These are phyloP conservation scores for Chloroceryle amazona DNA, from an alignment of 2,797 vertebrate genomes.

Conservation along the genomic window DNA sequence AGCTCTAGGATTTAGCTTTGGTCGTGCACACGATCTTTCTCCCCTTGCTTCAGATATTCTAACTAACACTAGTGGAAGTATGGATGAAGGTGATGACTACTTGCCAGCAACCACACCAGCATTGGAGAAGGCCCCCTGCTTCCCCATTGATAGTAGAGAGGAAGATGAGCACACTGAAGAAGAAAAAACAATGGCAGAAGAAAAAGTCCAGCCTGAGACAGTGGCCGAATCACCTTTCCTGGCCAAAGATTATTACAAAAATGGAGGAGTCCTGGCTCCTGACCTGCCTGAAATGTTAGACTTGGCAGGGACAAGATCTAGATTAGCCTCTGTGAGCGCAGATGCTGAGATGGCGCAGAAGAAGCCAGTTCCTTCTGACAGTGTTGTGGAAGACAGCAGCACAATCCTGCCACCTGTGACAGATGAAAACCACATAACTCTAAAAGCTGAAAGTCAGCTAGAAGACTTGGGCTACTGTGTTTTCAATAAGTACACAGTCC, in stretches of 20 bases:
- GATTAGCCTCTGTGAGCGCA: conserved; percentile 90
- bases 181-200: conserved; percentile 52
- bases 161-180: conserved; percentile 73
- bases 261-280: conserved; percentile 91
- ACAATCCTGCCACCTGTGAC: conserved; percentile 60
- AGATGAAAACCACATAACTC: conserved; percentile 77
- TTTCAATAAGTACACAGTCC: conserved; percentile 98
- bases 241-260: conserved; percentile 89
- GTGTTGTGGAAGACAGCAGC: conserved; percentile 67
- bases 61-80: conserved; percentile 94
- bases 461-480: conserved; percentile 99
- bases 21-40: conserved; percentile 90
- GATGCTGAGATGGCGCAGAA: conserved; percentile 88
- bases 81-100: conserved; percentile 95
- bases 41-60: conserved; percentile 96
- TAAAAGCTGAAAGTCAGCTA: conserved; percentile 91
- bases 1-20: conserved; percentile 89
- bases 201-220: conserved; percentile 83
- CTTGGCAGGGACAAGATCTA: conserved; percentile 91
- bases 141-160: conserved; percentile 88
- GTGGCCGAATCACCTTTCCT: conserved; percentile 86
- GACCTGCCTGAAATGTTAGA: conserved; percentile 98
- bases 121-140: conserved; percentile 88
- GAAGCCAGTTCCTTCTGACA: conserved; percentile 87
- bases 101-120: conserved; percentile 93